These are phyloP conservation scores for Rhynchophorus ferrugineus DNA, from an alignment of 1,140 invertebrate genomes.

Conservation along the genomic window DNA sequence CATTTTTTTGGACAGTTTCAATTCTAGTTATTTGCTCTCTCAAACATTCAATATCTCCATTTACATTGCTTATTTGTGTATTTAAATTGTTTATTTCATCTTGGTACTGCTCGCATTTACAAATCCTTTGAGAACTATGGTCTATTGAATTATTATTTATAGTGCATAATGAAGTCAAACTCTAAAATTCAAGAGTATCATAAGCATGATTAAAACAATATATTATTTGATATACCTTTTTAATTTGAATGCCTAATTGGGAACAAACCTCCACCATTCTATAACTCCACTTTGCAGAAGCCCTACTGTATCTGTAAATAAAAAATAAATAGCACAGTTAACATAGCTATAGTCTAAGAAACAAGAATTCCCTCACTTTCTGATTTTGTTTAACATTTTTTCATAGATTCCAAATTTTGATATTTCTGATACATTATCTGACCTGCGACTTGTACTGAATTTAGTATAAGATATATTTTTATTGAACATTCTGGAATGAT, in stretches of 20 bases:
- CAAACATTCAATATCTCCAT: not conserved
- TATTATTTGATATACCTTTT: slow-evolving; percentile 20
- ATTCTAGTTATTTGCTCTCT: too few species aligned
- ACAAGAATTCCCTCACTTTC: not conserved
- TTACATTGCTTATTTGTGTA: not conserved
- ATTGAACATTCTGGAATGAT: slow-evolving; percentile 6
- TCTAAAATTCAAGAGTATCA: slow-evolving; percentile 10
- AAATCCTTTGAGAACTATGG: slow-evolving; percentile 1
- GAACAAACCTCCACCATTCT: slow-evolving; percentile 24
- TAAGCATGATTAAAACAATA: not conserved
- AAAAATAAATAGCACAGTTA: not conserved
- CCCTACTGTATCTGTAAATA: slow-evolving; percentile 17
- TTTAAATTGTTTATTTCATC: slow-evolving; percentile 13
- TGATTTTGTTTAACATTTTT: slow-evolving; percentile 12
- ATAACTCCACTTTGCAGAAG: slow-evolving; percentile 21
- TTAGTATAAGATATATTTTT: slow-evolving; percentile 4
- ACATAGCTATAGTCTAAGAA: not conserved
- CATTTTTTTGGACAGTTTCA: too few species aligned
- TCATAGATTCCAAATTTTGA: slow-evolving; percentile 6
- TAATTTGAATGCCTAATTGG: slow-evolving; percentile 24
- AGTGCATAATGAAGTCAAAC: slow-evolving; percentile 21
- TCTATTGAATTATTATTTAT: not conserved
- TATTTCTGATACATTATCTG: slow-evolving; percentile 1
- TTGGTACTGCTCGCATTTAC: slow-evolving; percentile 16
- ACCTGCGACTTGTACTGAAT: slow-evolving; percentile 1